A percentile compares a stretch with the other conserved stretches of the same genome.
These are phyloP conservation scores for Cardinalis cardinalis DNA, from an alignment of 2,113 vertebrate species.

Conservation along the genomic window DNA sequence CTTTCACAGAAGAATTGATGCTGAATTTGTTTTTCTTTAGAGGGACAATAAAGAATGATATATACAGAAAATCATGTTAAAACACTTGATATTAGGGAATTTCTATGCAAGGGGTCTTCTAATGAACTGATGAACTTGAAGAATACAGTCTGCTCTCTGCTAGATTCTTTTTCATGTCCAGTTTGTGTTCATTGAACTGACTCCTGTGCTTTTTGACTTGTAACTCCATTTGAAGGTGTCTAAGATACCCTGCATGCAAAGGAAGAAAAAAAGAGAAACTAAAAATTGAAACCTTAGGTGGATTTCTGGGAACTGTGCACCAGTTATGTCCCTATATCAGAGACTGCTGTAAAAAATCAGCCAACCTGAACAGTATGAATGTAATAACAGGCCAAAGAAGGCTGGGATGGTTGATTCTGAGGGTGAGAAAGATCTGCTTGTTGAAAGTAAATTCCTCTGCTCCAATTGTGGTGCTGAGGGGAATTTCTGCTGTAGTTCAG, in stretches of 20 bases:
- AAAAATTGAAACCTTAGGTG: not conserved
- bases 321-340: not conserved
- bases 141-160: not conserved
- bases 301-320: not conserved
- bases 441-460: not conserved
- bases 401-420: not conserved
- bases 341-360: not conserved
- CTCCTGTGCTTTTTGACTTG: not conserved
- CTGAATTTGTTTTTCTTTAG: not conserved
- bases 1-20: not conserved
- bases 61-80: not conserved
- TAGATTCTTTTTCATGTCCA: not conserved
- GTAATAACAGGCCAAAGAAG: not conserved
- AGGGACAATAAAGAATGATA: not conserved
- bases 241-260: not conserved
- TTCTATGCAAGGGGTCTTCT: not conserved
- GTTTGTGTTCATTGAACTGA: not conserved
- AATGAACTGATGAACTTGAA: not conserved
- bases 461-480: not conserved
- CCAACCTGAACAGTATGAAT: not conserved
- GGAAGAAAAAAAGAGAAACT: not conserved
- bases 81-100: not conserved
- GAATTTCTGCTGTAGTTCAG: not conserved
- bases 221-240: not conserved
- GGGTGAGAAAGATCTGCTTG: not conserved